Percentiles rank a stretch among this genome's conserved stretches.
Conservation (phyloP, 64 coral and sea anemone species). For the Orbicella faveolata region DNA sequence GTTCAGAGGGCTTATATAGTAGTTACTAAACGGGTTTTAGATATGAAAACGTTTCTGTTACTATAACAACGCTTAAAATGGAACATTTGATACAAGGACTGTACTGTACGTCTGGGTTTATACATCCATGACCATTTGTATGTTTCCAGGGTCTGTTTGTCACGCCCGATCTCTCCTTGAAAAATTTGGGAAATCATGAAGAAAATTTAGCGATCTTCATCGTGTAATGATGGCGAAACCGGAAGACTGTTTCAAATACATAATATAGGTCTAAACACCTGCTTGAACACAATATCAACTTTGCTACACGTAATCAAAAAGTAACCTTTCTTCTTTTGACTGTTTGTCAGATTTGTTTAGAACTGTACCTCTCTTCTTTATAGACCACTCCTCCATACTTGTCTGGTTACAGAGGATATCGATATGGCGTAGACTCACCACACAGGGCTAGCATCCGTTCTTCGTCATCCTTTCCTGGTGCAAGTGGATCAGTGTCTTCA, state of each 20-base stretch:
- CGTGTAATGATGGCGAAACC: too few species aligned
- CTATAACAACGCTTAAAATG: not conserved
- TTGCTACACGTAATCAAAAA: not conserved
- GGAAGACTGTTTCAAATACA: too few species aligned
- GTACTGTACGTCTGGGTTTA: not conserved
- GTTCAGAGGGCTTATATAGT: not conserved
- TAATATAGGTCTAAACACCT: too few species aligned
- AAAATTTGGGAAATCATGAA: too few species aligned
- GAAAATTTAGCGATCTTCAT: too few species aligned
- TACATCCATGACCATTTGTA: not conserved
- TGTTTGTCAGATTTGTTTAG: not conserved
- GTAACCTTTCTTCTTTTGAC: not conserved
- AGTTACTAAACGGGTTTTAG: not conserved
- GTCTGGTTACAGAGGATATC: slow-evolving; percentile 48
- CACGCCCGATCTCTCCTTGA: not conserved
- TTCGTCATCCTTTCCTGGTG: slow-evolving; percentile 73
- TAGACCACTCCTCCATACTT: slow-evolving; percentile 69
- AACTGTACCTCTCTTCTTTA: not conserved
- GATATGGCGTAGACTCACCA: slow-evolving; percentile 51
- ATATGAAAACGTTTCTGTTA: not conserved
- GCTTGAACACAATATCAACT: not conserved
- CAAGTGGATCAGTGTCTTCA: slow-evolving; percentile 84
- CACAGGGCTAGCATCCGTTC: slow-evolving; percentile 81
- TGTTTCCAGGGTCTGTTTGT: not conserved
- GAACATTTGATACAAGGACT: not conserved